Conservation (phyloP, 2,797 vertebrate genomes). For the Myripristis jacobus region DNA sequence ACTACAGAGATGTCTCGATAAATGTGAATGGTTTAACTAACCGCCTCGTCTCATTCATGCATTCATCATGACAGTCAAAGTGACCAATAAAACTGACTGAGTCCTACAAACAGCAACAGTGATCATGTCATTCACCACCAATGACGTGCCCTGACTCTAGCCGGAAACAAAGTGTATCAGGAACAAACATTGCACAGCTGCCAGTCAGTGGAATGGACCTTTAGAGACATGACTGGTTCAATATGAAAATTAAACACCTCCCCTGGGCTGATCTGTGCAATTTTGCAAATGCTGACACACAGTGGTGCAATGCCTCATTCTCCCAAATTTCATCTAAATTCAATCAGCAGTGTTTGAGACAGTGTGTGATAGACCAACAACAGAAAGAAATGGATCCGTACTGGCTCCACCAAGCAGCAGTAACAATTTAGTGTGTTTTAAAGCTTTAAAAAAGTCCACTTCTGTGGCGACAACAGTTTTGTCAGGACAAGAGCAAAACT, state of each 20-base stretch:
- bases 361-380: neutral
- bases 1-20: neutral
- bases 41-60: no score
- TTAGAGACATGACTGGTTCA: constrained; percentile 25
- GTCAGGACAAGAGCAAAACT: no score
- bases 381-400: no score
- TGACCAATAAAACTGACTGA: no score
- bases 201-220: constrained; percentile 12
- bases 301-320: constrained; percentile 46
- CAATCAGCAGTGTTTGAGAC: constrained; percentile 59
- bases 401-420: no score
- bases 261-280: constrained; percentile 61
- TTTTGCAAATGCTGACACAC: constrained; percentile 54
- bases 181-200: neutral
- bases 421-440: no score
- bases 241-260: constrained; percentile 47
- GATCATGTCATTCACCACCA: neutral
- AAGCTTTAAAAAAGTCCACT: no score
- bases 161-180: no score
- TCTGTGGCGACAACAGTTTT: no score
- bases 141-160: no score
- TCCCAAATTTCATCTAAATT: constrained; percentile 54
- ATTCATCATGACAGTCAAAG: no score
- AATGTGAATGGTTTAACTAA: neutral
- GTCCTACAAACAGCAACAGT: neutral